A percentile compares a stretch with the other conserved stretches of the same genome.
Conservation (phyloP, 2,797 vertebrate species). For the Crocodylus rhombifer region DNA sequence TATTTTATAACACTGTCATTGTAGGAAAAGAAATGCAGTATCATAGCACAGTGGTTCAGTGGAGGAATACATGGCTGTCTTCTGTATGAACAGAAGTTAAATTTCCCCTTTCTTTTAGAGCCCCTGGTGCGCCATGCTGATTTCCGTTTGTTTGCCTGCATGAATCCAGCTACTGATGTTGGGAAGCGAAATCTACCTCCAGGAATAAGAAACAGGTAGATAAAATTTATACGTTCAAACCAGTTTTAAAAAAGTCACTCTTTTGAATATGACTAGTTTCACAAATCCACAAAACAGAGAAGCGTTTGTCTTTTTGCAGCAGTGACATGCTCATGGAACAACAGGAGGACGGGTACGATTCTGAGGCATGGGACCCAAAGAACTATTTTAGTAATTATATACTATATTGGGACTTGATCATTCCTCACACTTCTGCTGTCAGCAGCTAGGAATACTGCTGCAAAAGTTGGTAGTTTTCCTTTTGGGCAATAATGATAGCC, state of each 20-base stretch:
- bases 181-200: conserved; percentile 97
- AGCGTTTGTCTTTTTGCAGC: not conserved
- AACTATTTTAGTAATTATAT: not conserved
- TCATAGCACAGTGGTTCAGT: not conserved
- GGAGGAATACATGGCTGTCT: not conserved
- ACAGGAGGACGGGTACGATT: not conserved
- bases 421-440: not conserved
- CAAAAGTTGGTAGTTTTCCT: not conserved
- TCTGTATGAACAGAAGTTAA: not conserved
- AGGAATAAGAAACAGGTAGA: conserved; percentile 95
- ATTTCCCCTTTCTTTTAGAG: conserved; percentile 79
- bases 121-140: conserved; percentile 92
- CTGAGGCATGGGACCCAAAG: not conserved
- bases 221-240: not conserved
- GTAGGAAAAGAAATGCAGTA: not conserved
- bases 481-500: not conserved
- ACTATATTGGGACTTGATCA: not conserved
- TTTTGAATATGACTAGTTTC: not conserved
- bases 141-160: conserved; percentile 96
- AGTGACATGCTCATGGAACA: not conserved
- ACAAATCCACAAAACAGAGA: not conserved
- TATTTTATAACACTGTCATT: not conserved
- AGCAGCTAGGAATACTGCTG: not conserved
- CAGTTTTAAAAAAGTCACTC: not conserved
- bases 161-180: conserved; percentile 98